Conservation (phyloP, 2,888 invertebrate species). For the Periphyllus acericola region DNA sequence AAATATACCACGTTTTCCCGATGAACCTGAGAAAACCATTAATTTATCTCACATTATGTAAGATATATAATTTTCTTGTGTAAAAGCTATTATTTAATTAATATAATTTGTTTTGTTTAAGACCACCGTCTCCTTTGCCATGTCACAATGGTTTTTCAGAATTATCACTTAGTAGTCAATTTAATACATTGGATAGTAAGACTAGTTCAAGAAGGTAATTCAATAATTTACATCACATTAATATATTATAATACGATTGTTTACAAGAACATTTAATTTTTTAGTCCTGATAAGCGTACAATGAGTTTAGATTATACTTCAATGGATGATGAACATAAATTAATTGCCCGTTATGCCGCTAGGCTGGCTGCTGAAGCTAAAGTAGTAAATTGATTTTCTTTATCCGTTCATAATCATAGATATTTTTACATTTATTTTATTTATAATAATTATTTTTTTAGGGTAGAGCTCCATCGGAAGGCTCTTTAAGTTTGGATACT, state of each 20-base stretch:
- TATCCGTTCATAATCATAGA: background rate
- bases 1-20: constrained; percentile 88
- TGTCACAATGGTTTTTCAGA: constrained; percentile 94
- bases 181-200: constrained; percentile 80
- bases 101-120: constrained; percentile 67
- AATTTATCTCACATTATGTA: constrained; percentile 97
- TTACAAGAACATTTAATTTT: no score
- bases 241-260: constrained; percentile 2
- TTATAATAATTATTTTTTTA: constrained; percentile 65
- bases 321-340: constrained; percentile 91
- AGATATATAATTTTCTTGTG: constrained; percentile 67
- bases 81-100: constrained; percentile 39
- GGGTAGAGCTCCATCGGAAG: constrained; percentile 79
- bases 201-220: constrained; percentile 72
- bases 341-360: constrained; percentile 97
- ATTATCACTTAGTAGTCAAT: constrained; percentile 70
- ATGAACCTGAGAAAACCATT: constrained; percentile 92
- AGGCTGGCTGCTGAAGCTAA: constrained; percentile 91
- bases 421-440: background rate
- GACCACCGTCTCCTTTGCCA: constrained; percentile 92
- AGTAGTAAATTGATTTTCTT: constrained; percentile 68
- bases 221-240: background rate
- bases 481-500: constrained; percentile 81
- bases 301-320: constrained; percentile 69
- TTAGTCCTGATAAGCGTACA: constrained; percentile 67